These are phyloP conservation scores for Euproctis similis DNA, from an alignment of 2,888 invertebrate species.

Conservation along the genomic window DNA sequence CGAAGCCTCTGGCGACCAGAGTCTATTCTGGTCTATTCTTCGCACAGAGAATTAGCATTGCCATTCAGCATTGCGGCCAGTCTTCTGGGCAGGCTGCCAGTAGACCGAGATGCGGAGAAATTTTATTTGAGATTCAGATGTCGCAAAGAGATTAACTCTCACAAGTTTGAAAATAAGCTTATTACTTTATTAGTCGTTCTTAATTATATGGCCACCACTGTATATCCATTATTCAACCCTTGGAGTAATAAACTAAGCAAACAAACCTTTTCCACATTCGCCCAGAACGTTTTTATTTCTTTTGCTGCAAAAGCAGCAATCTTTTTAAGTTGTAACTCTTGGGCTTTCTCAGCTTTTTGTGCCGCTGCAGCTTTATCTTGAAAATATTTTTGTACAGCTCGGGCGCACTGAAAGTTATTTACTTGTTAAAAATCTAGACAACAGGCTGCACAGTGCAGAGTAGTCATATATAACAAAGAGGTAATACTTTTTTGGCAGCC, in stretches of 20 bases:
- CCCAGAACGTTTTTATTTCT: slow-evolving; percentile 96
- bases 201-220: too few species aligned
- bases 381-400: slow-evolving; percentile 93
- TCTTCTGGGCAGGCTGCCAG: too few species aligned
- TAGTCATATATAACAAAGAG: too few species aligned
- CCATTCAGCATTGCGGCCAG: too few species aligned
- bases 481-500: slow-evolving; percentile 89
- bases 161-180: too few species aligned
- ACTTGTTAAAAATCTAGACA: neutral
- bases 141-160: too few species aligned
- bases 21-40: too few species aligned
- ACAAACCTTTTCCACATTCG: slow-evolving; percentile 93
- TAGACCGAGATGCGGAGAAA: too few species aligned
- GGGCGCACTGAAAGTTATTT: slow-evolving; percentile 81
- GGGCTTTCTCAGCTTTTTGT: slow-evolving; percentile 93
- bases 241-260: neutral
- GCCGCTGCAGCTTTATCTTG: slow-evolving; percentile 93
- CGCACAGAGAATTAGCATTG: too few species aligned
- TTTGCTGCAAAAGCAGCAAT: slow-evolving; percentile 94
- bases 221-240: neutral
- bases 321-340: slow-evolving; percentile 88
- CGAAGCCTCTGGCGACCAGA: too few species aligned
- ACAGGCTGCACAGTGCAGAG: neutral
- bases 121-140: too few species aligned
- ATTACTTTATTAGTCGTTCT: too few species aligned